A percentile compares a stretch with the other conserved stretches of the same genome.
These are phyloP conservation scores for Eremophila alpestris DNA, from an alignment of 2,797 vertebrate species.

Conservation along the genomic window DNA sequence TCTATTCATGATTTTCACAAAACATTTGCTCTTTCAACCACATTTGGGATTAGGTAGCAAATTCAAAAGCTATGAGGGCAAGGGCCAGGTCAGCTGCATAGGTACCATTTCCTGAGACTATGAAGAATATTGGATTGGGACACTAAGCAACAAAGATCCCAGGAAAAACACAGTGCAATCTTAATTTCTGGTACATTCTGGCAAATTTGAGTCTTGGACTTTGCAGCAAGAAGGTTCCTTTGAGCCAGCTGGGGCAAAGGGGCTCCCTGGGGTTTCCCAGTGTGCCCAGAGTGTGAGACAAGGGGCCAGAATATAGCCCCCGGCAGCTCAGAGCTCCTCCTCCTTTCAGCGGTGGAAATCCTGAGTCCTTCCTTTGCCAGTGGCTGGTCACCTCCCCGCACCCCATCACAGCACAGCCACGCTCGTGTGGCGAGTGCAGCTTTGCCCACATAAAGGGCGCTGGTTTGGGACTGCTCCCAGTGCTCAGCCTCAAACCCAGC, in stretches of 20 bases:
- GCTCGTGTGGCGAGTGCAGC: neutral
- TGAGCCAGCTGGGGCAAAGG: neutral
- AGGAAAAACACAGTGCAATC: neutral
- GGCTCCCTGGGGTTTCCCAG: neutral
- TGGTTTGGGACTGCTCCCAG: neutral
- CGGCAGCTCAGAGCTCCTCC: neutral
- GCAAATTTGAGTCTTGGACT: neutral
- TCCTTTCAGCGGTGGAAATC: neutral
- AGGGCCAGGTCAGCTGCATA: neutral
- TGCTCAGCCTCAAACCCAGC: neutral
- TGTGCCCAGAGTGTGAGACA: neutral
- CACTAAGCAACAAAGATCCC: neutral
- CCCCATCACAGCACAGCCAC: neutral
- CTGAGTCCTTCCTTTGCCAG: neutral
- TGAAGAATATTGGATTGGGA: neutral
- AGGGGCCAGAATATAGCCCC: rapidly evolving
- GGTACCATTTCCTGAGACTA: neutral
- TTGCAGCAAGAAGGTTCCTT: neutral
- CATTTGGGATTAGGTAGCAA: neutral
- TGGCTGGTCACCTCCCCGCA: neutral
- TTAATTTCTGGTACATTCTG: neutral
- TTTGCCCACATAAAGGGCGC: neutral
- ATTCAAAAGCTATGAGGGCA: neutral
- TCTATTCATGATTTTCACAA: neutral
- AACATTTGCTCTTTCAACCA: neutral